Base-by-base conservation (phyloP, 92 coral and sea anemone genomes). In the Nematostella vectensis region DNA sequence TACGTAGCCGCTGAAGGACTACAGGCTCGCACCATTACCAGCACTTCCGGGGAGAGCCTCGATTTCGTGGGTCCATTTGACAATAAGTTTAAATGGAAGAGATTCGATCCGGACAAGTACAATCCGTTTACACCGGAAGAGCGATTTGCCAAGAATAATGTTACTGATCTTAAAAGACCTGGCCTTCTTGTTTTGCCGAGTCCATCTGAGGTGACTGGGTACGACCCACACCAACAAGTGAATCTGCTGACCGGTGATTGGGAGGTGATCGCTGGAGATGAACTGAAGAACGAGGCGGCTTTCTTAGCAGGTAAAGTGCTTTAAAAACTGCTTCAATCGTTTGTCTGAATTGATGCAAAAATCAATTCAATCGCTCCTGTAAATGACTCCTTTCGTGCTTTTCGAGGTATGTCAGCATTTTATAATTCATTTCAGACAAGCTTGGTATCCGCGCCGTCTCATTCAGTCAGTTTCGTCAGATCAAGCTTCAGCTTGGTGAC, bases 21-120 rank as follows among this genome's bases (percentile, higher is more conserved):
- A 64, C 67, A 77, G 74, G 94, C 96, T 31, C 85, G 77, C 21
- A 89, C 93, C n/a, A 75, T 89, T 59, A 79, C 83, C 27, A 89
- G 79, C 52, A 89, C 96, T n/a, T 63, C 89, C 36, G 84, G 81
- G 8, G 96, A 89, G 63, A 77, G 77, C 40, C 59, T 89, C 4
- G 67, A 70, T 8, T 89, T 89, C 37, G 82, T 89, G 25, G 96
- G 89, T 16, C 63, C 65, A 37, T 89, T 89, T 50, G 74, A 68
- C 12, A 59, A 82, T 0, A 55, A 72, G 3, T 63, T 70, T 18
- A 83, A 89, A 54, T 89, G 96, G 96, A 89, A 89, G 59, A 69
- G 96, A n/a, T 53, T 25, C 40, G 51, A 57, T 3, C 56, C 70
- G 16, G 96, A 89, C 55, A 68, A 48, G 26, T 84, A 72, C 62